Evolutionary conservation across 2,888 invertebrate species (phyloP), one percentile per base, ranked within the genome.

Genomic region (Cheilosia grossa): DNA sequence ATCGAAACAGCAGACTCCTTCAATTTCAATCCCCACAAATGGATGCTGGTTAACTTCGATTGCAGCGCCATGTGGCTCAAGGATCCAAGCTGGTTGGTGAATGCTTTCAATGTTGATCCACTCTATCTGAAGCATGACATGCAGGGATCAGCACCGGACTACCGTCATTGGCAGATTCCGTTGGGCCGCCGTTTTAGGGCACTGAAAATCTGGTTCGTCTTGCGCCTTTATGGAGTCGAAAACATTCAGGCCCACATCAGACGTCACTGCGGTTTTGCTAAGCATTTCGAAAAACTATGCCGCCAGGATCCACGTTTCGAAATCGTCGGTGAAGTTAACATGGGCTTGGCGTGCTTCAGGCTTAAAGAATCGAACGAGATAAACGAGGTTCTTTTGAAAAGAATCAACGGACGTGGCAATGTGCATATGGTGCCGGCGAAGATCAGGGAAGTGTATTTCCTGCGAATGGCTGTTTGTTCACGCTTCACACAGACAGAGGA

Each of bases 21-120:
- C 91, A 99, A 99, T 92, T 98, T 99, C 90, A 99, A 99, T 91
- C 99, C 99, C 0, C 99, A 99, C 92, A 99, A 99, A 92, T 99
- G 99, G 99, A 93, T 99, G 94, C 92, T 99, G 88, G 98, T 99
- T n/a, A 99, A 98, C 92, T 99, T 99, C 89, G 99, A 99, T 92
- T 99, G 99, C 91, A 99, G 99, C 13, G 96, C 99, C 0, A 96
- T 99, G 97, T 99, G 99, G 99, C 93, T 97, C 4, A 97, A 97
- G 89, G 95, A 97, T 89, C 97, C 97, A 86, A 94, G 95, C 61
- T 96, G 97, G 93, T 94, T 99, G 72, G 96, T 98, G 0, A 96
- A 98, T 89, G 98, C 99, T 0, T 97, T 99, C 92, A 99, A 98
- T 88, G 99, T 99, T 0, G 99, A 99, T 92, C 99, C 99, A 0